A percentile compares a stretch with the other conserved stretches of the same genome.
Conservation (phyloP, 1,140 invertebrate species). For the Nasonia giraulti region DNA sequence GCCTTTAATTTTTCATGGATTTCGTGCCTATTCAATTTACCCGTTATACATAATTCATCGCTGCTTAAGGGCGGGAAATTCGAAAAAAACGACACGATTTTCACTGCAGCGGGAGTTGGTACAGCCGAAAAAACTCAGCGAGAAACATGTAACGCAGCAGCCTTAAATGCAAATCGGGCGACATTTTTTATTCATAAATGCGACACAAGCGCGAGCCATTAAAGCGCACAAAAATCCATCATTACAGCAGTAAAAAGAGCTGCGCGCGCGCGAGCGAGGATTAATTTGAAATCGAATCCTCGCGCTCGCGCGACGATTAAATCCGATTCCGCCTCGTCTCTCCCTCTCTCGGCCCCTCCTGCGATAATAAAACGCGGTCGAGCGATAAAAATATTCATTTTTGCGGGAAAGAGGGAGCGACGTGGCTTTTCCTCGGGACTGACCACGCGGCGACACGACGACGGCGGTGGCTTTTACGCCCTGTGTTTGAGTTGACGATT, state of each 20-base stretch:
- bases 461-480: neutral
- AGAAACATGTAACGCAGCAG: neutral
- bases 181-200: neutral
- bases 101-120: neutral
- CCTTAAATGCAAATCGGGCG: neutral
- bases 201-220: neutral
- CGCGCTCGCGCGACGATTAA: neutral
- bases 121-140: neutral
- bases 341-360: neutral
- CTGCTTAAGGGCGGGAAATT: neutral
- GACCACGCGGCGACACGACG: neutral
- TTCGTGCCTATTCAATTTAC: neutral
- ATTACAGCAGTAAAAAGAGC: neutral
- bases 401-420: neutral
- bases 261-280: neutral
- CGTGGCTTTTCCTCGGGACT: neutral
- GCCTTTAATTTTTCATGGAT: neutral
- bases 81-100: neutral
- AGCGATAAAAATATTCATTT: slow-evolving; percentile 5
- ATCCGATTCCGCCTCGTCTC: neutral
- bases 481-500: neutral
- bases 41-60: neutral
- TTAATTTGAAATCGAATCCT: neutral
- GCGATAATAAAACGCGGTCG: neutral
- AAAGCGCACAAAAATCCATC: neutral